Evolutionary conservation across 2,113 vertebrate species (phyloP).

Genomic region (Gallinago paraguaiae): DNA sequence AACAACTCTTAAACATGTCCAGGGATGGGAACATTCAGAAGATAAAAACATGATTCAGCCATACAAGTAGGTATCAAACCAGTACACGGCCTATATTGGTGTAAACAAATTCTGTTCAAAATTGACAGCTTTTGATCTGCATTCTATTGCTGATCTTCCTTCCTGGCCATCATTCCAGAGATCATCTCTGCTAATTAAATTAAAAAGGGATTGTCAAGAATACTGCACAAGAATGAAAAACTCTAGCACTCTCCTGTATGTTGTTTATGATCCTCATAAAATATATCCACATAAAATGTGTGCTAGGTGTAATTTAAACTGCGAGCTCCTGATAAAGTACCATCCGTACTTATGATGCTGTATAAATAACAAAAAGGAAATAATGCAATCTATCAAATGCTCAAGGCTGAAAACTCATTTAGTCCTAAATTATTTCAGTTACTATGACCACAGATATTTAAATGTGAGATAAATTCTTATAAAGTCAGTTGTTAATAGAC

Average conservation of each 20-base stretch:
- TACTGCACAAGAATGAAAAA: background rate
- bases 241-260: background rate
- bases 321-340: background rate
- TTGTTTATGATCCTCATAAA: background rate
- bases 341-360: background rate
- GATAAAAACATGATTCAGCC: background rate
- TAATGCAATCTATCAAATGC: background rate
- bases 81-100: too few species aligned
- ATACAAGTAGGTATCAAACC: background rate
- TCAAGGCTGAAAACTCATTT: conserved; percentile 50
- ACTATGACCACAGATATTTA: conserved; percentile 58
- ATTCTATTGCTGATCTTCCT: background rate
- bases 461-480: conserved; percentile 61
- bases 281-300: too few species aligned
- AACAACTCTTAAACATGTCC: too few species aligned
- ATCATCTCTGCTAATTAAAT: background rate
- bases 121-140: background rate
- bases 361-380: conserved; percentile 7
- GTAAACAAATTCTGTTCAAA: background rate
- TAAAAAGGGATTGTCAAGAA: background rate
- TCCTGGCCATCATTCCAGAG: background rate
- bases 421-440: conserved; percentile 49
- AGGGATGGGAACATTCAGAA: background rate
- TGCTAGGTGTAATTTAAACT: background rate
- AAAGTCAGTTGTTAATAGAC: conserved; percentile 40